Evolutionary conservation across 2,888 invertebrate genomes (phyloP).

Genomic region (Clusia tigrina): DNA sequence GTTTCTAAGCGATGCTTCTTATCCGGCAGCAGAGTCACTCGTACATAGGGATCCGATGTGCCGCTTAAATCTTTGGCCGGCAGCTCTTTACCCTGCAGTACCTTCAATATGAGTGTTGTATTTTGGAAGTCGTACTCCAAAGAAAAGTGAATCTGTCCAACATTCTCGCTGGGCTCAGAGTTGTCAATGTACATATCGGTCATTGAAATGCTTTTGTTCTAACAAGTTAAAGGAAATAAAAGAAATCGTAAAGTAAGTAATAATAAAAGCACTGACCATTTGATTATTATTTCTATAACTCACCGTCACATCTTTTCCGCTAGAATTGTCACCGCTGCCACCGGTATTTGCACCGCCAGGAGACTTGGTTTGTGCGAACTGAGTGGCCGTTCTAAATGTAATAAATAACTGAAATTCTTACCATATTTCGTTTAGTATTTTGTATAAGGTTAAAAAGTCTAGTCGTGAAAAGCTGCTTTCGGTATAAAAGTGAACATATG

Average conservation of each 20-base stretch:
- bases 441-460: no score
- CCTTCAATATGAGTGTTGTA: constrained; percentile 87
- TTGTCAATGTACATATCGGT: constrained; percentile 96
- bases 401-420: no score
- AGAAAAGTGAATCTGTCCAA: constrained; percentile 93
- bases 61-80: constrained; percentile 93
- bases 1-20: constrained; percentile 92
- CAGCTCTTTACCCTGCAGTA: constrained; percentile 93
- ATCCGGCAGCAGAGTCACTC: constrained; percentile 88
- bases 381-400: constrained; percentile 45
- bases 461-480: no score
- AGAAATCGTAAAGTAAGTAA: neutral
- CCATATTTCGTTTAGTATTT: no score
- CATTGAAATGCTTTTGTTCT: constrained; percentile 89
- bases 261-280: no score
- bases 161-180: constrained; percentile 90
- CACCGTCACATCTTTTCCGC: neutral
- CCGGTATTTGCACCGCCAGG: constrained; percentile 75
- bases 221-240: constrained; percentile 64
- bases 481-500: no score
- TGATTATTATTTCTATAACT: neutral
- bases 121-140: constrained; percentile 94
- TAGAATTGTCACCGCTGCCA: constrained; percentile 1
- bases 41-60: constrained; percentile 90
- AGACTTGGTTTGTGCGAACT: constrained; percentile 75